Base-by-base conservation (phyloP, 2,113 vertebrate species). In the Prionailurus viverrinus region DNA sequence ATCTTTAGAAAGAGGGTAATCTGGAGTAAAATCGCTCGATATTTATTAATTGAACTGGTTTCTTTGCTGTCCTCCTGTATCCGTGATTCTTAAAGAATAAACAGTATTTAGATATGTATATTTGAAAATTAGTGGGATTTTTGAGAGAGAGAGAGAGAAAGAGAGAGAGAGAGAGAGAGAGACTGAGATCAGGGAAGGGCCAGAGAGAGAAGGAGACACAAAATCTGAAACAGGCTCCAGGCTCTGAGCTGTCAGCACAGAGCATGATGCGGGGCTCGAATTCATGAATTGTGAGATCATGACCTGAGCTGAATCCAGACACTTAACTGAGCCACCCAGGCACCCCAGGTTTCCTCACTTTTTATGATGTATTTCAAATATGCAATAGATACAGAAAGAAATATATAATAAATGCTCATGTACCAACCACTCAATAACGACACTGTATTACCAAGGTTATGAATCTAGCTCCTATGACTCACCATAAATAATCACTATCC, bases 41-140 rank as follows among this genome's bases (percentile, higher is more conserved):
- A 91, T 94, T 94, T 91, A 94, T 61, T 84, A 79, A 74, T 89
- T 19, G 69, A 80, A 6, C 31, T 76, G 5, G 51, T 69, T 85
- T 81, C 79, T 86, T 13, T 95, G 58, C 31, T 87, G 84, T 94
- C 79, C 33, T 74, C 31, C 83, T 76, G 31, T n/a, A 84, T 81
- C 78, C 73, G 55, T 92, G n/a, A 36, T 80, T 95, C 48, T 92
- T 51, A 97, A 89, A 95, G 23, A 81, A 14, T 76, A 65, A 15
- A 23, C n/a, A 69, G 19, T 74, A 73, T 39, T n/a, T 29, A 51
- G 27, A 36, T 19, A 89, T 9, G 1, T 36, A 51, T 51, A 45
- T 88, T 91, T 83, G 83, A 63, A 94, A 95, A 80, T 91, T 3
- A 48, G 48, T 68, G 21, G 36, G 16, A 55, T 55, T 55, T 55